A percentile compares a stretch with the other conserved stretches of the same genome.
phyloP scores from a whole-genome alignment of 2,888 invertebrate species.

The Erebia ligea region DNA sequence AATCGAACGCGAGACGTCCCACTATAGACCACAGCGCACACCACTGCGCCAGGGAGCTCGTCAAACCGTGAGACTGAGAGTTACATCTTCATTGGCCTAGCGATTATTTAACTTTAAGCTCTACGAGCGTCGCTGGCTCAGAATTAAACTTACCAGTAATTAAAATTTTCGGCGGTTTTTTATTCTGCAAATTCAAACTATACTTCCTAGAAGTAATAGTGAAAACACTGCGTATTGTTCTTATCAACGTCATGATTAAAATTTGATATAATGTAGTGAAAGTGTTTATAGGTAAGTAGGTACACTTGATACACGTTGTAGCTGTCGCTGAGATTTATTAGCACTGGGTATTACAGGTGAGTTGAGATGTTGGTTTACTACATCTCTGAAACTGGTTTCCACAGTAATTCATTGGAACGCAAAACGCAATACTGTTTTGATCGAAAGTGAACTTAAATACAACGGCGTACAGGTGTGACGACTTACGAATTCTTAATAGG shows the following conservation, averaged over 20 bases:
- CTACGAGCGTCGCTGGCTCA: background rate
- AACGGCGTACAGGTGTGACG: conserved; percentile 22
- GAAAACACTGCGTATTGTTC: conserved; percentile 54
- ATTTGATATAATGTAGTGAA: background rate
- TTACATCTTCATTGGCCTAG: too few species aligned
- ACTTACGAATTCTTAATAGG: conserved; percentile 40
- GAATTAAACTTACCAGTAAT: conserved; percentile 78
- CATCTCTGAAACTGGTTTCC: conserved; percentile 59
- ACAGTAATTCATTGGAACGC: conserved; percentile 12
- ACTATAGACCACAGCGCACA: too few species aligned
- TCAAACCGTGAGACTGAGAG: too few species aligned
- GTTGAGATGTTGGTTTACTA: conserved; percentile 52
- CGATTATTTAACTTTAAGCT: background rate
- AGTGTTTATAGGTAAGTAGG: conserved; percentile 3
- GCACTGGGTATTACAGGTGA: conserved; percentile 51
- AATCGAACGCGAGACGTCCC: too few species aligned
- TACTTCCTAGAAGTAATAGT: conserved; percentile 59
- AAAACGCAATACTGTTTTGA: conserved; percentile 6
- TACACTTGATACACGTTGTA: conserved; percentile 54
- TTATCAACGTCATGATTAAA: conserved; percentile 57
- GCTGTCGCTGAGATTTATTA: conserved; percentile 57
- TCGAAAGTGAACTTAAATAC: conserved; percentile 52
- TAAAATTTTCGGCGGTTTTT: conserved; percentile 78
- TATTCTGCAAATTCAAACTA: conserved; percentile 52
- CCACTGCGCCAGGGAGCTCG: too few species aligned